Base-by-base conservation (phyloP, 1,140 invertebrate genomes). In the Melitaea cinxia region DNA sequence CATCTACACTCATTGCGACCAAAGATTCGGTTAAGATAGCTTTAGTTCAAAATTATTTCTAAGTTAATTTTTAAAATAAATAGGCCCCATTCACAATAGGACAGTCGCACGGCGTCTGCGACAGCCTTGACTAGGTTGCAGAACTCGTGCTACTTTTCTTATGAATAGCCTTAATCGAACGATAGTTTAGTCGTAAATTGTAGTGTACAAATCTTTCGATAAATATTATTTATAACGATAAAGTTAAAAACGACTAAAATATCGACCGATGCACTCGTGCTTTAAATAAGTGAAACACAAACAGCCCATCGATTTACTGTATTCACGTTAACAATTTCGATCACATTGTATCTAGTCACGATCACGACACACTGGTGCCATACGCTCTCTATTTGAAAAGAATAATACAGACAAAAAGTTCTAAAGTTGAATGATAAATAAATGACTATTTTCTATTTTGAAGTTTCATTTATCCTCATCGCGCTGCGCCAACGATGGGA, bases 1-100 rank as follows among this genome's bases (percentile, higher is more conserved):
- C 45, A 73, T 73, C 78, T 85, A 84, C 80, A 85, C 80, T 83
- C 78, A 83, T 73, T 64, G 61, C 69, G 78, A 88, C 85, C 83
- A 88, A 88, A 88, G 83, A 85, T 78, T 72, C 73, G 45, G 23
- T 14, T 67, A 72, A 61, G 62, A n/a, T 83, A 78, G 72, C 56
- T 73, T 69, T 77, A 77, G 53, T 72, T 69, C 65, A 50, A 78
- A 73, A 72, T 75, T 72, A 73, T 28, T 61, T 61, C 73, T 80
- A 71, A 63, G 65, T 77, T 72, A 73, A 70, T 53, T 63, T 19
- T 68, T 71, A 70, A 55, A 47, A 17, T 45, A 49, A 75, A 71
- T 14, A 33, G 4, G 14, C 6, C 6, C 30, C 30, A 7, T 33
- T 33, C 9, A 7, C 4, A 10, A 9, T 33, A 33, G 1, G 30